phyloP scores from a whole-genome alignment of 1,140 invertebrate species.

The Bombus cullumanus region DNA sequence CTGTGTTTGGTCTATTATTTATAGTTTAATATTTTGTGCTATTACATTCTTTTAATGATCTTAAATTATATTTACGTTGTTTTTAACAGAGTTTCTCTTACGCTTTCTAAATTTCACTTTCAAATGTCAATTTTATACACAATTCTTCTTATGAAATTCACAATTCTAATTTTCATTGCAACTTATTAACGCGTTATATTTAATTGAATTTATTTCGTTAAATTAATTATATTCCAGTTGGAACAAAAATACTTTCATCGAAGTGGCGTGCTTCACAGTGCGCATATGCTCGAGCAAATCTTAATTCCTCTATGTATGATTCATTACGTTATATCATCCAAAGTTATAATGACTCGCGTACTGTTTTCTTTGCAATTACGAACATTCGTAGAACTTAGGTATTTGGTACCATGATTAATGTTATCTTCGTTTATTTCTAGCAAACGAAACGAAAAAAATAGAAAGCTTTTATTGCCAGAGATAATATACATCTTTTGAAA shows the following conservation, averaged over 20 bases:
- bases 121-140: neutral
- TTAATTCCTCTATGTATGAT: neutral
- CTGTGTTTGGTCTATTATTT: neutral
- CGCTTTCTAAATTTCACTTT: neutral
- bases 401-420: neutral
- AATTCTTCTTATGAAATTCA: neutral
- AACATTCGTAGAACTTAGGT: neutral
- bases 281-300: neutral
- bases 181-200: neutral
- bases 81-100: neutral
- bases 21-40: neutral
- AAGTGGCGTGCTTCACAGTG: neutral
- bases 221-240: neutral
- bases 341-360: neutral
- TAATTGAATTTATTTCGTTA: neutral
- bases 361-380: neutral
- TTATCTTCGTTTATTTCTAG: neutral
- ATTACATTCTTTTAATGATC: neutral
- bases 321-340: neutral
- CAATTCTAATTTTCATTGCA: neutral
- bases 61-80: too few species aligned
- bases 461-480: neutral
- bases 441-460: neutral
- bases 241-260: neutral
- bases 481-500: neutral